Base-by-base conservation (phyloP, 2,113 vertebrate genomes). In the Spilogale gracilis region DNA sequence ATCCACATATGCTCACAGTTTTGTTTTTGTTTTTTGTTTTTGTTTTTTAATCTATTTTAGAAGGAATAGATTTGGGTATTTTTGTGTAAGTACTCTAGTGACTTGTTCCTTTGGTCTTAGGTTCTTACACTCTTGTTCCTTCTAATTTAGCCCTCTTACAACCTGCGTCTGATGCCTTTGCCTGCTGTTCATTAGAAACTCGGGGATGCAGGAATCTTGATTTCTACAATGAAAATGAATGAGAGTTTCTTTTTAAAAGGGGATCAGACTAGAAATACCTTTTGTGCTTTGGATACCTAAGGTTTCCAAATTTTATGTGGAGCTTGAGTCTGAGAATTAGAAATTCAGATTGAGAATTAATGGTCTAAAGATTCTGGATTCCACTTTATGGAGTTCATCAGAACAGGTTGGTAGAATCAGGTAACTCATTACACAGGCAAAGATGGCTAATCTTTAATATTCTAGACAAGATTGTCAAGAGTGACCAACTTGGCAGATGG, bases 271-370 rank as follows among this genome's bases (percentile, higher is more conserved):
- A 80, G 86, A 93, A 76, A 61, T 76, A 23, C 8, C 38, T 58
- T 83, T 84, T 84, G 27, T 74, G 58, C 54, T 58, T 50, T 67
- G 43, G 14, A 58, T 50, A 50, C 30, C 60, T n/a, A 61, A 71
- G 38, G 45, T 18, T 96, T 80, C 71, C 30, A 89, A 18, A 74
- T 80, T 84, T 90, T 67, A 74, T 16, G n/a, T 38, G 60, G 58
- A 21, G 18, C 18, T 54, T 89, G n/a, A 25, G 52, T 67, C 74
- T 82, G 45, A 92, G 88, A 84, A 89, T 74, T 61, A 74, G 78
- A 18, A 94, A 67, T 89, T 96, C 45, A 58, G 48, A 69, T 21
- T 94, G 84, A 56, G 45, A 81, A 89, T 9, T n/a, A 82, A 79
- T 69, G 27, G 56, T 60, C 16, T 21, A 45, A 63, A 69, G 48